Base-by-base conservation (phyloP, 2,888 invertebrate genomes). In the Sicus ferrugineus region DNA sequence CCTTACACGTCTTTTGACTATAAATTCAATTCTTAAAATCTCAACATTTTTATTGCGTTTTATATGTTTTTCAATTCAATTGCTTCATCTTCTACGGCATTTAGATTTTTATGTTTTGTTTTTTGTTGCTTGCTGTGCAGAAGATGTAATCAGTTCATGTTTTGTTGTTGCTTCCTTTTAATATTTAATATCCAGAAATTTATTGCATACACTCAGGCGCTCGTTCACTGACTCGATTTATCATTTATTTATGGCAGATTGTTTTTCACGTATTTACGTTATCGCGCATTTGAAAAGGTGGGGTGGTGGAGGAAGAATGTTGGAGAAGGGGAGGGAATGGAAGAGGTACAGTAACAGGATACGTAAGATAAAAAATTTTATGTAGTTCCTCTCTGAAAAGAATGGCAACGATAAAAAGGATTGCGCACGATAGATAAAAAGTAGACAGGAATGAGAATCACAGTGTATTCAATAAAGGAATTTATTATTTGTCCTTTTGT, bases 161-260 rank as follows among this genome's bases (percentile, higher is more conserved):
- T 48, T 28, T 63, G 48, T 26, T 19, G 42, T 6, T 50, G 50
- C 6, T 50, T 5, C 28, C 28, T 63, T 54, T 66, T n/a, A 54
- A 66, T 42, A 56, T 56, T 56, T 66, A 56, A 56, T 66, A 38
- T 38, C 28, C n/a, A 42, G 38, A 38, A 66, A 56, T 66, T 56
- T 66, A 66, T 66, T 66, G 66, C 54, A 42, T 56, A 54, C 42
- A 56, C 6, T 23, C 28, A n/a, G 66, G 66, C 66, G 56, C 38
- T 14, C 31, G 7, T 50, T 50, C 26, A 19, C 14, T 19, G 30
- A 5, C 19, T 30, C 19, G 28, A 19, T 30, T 42, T 46, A 56
- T 42, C 19, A 56, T 56, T 56, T 28, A 58, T 56, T 66, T 38
- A 66, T 28, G 31, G 64, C 52, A 64, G 46, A 62, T 62, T 62